Evolutionary conservation across 2,797 vertebrate species (phyloP).

Genomic region (Micropoecilia bifurca): DNA sequence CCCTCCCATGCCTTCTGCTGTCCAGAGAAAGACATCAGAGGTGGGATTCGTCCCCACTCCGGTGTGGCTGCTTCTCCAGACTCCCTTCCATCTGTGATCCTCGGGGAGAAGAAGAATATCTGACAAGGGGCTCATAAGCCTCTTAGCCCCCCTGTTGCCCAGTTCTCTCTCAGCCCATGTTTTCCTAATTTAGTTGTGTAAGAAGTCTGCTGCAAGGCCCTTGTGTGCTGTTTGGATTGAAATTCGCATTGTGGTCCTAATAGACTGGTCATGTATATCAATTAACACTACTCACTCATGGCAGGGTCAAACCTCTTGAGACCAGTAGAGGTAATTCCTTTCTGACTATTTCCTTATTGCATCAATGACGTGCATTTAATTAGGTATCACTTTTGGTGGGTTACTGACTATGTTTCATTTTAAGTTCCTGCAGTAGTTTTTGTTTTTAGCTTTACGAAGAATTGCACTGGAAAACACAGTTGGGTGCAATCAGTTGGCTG

Average conservation of each 20-base stretch:
- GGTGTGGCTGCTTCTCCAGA: conserved; percentile 91
- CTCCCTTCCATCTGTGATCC: conserved; percentile 95
- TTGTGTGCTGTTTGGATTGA: conserved; percentile 93
- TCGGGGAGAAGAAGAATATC: conserved; percentile 94
- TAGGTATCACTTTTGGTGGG: conserved; percentile 18
- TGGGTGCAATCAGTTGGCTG: not conserved
- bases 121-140: conserved; percentile 97
- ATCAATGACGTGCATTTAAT: conserved; percentile 55
- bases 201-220: conserved; percentile 89
- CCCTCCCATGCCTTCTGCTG: conserved; percentile 96
- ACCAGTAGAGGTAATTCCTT: conserved; percentile 55
- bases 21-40: conserved; percentile 95
- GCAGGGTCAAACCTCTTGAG: conserved; percentile 70
- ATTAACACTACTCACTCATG: conserved; percentile 85
- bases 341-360: conserved; percentile 59
- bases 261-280: conserved; percentile 95
- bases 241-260: conserved; percentile 91
- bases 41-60: conserved; percentile 87
- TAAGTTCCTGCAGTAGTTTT: not conserved
- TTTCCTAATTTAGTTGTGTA: conserved; percentile 99
- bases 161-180: conserved; percentile 94
- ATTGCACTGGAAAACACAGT: not conserved
- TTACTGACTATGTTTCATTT: not conserved
- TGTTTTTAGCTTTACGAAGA: not conserved
- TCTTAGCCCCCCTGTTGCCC: conserved; percentile 94